A percentile compares a stretch with the other conserved stretches of the same genome.
These are phyloP conservation scores for Pissodes strobi DNA, from an alignment of 1,140 invertebrate species.

Conservation along the genomic window DNA sequence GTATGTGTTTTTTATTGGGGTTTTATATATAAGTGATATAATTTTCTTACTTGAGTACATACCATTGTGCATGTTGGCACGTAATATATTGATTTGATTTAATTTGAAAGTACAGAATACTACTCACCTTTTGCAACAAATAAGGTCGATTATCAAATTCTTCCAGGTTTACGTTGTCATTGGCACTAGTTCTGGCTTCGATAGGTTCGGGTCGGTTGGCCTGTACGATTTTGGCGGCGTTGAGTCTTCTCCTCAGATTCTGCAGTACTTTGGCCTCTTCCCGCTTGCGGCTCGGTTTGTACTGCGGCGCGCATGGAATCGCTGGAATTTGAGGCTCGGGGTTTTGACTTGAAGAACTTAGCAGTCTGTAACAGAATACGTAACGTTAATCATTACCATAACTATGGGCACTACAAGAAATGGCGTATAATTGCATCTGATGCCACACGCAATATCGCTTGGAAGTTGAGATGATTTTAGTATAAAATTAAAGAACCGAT, in stretches of 20 bases:
- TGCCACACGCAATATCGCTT: too few relatives aligned
- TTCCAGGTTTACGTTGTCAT: slow-evolving; percentile 46
- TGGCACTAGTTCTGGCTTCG: slow-evolving; percentile 37
- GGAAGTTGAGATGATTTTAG: too few relatives aligned
- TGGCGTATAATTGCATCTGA: too few relatives aligned
- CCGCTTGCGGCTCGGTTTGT: slow-evolving; percentile 52
- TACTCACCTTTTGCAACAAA: slow-evolving; percentile 55
- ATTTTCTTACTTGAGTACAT: too few relatives aligned
- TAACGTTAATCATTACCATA: too few relatives aligned
- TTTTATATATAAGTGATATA: too few relatives aligned
- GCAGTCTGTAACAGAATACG: slow-evolving; percentile 34
- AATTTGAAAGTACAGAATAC: too few relatives aligned
- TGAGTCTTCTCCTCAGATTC: slow-evolving; percentile 52
- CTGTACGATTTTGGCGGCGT: slow-evolving; percentile 50
- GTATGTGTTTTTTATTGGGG: too few relatives aligned
- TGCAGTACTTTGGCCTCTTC: slow-evolving; percentile 55
- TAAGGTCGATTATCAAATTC: slow-evolving; percentile 53
- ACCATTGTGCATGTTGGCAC: too few relatives aligned
- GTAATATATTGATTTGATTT: too few relatives aligned
- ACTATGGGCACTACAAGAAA: too few relatives aligned
- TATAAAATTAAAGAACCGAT: too few relatives aligned
- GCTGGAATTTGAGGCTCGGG: slow-evolving; percentile 50
- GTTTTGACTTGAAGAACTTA: slow-evolving; percentile 37
- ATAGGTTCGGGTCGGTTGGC: slow-evolving; percentile 47
- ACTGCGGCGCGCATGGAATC: slow-evolving; percentile 46